These are phyloP conservation scores for Coendou prehensilis DNA, from an alignment of 2,797 vertebrate genomes.

Conservation along the genomic window DNA sequence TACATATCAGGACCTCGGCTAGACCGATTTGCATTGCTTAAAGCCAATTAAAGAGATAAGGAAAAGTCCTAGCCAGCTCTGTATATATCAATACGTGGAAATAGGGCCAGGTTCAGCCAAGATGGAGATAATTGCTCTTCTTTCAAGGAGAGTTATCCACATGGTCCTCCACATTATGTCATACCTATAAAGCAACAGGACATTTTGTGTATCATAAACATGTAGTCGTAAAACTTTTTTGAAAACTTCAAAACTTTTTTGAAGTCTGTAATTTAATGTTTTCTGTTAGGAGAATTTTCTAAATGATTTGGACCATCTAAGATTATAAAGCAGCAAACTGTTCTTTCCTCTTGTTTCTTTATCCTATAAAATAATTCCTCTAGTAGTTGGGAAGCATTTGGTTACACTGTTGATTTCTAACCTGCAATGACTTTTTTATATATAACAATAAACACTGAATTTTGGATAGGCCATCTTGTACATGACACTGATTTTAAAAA, in stretches of 20 bases:
- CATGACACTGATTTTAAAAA: conserved; percentile 46
- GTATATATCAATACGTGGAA: too few species aligned
- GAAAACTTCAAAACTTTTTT: neutral
- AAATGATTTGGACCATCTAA: conserved; percentile 66
- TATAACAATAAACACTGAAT: conserved; percentile 49
- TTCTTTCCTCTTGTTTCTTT: conserved; percentile 18
- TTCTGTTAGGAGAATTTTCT: conserved; percentile 60
- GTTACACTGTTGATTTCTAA: conserved; percentile 55
- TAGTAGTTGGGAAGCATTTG: conserved; percentile 55
- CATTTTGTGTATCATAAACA: conserved; percentile 20
- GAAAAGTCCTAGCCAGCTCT: too few species aligned
- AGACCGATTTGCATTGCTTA: too few species aligned
- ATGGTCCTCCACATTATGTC: too few species aligned
- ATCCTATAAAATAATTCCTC: conserved; percentile 60
- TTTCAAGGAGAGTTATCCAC: too few species aligned
- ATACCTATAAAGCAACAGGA: conserved; percentile 6
- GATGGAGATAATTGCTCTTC: too few species aligned
- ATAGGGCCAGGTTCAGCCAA: too few species aligned
- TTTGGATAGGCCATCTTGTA: neutral
- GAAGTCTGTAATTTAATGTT: conserved; percentile 39
- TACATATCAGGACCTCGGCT: too few species aligned
- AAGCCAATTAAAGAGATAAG: too few species aligned
- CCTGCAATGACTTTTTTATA: neutral
- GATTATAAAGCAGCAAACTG: conserved; percentile 43
- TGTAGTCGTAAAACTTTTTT: neutral